Evolutionary conservation across 2,113 vertebrate species (phyloP).

Genomic region (Recurvirostra avosetta): DNA sequence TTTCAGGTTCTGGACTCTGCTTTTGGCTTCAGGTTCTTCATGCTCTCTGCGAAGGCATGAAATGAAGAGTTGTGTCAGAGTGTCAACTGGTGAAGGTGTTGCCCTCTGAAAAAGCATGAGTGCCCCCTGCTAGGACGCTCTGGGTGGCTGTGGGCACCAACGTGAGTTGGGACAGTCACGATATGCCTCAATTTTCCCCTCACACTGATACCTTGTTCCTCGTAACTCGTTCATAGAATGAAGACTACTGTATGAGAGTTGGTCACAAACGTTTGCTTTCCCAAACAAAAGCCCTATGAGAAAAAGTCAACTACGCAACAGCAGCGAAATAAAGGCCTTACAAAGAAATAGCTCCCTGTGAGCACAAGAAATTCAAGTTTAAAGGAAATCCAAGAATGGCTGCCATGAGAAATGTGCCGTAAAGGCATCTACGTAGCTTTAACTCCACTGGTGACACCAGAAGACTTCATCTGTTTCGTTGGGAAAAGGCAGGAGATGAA

Average conservation of each 20-base stretch:
- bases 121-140: background rate
- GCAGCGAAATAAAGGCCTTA: background rate
- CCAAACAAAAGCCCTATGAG: background rate
- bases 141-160: background rate
- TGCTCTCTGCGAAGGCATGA: background rate
- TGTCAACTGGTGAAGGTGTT: background rate
- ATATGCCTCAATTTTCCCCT: background rate
- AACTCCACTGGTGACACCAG: background rate
- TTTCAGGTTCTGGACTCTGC: background rate
- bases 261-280: background rate
- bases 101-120: background rate
- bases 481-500: background rate
- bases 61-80: background rate
- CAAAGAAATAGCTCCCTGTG: background rate
- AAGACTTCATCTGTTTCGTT: background rate
- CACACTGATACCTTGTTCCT: accelerated
- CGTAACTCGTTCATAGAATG: background rate
- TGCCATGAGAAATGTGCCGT: background rate
- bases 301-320: background rate
- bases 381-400: background rate
- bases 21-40: background rate
- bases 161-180: background rate
- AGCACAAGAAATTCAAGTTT: background rate
- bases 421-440: background rate
- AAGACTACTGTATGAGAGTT: background rate